phyloP scores from a whole-genome alignment of 2,797 vertebrate genomes.

The Lemur catta region DNA sequence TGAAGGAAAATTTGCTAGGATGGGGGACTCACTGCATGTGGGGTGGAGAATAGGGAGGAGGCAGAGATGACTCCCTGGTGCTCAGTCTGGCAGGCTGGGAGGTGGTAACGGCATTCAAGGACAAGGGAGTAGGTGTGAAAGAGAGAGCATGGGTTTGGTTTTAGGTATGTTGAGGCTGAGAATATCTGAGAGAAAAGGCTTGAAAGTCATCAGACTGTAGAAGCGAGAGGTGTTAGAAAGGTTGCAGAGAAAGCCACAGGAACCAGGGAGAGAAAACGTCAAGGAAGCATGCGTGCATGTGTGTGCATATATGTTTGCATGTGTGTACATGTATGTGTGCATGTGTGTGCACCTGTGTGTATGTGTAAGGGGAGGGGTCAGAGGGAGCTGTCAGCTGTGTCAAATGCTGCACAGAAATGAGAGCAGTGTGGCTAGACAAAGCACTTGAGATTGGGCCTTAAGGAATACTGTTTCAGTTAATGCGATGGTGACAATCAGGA shows the following conservation, averaged over 20 bases:
- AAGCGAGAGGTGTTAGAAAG: not conserved
- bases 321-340: no score
- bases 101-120: not conserved
- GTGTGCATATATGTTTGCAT: no score
- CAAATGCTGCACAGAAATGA: not conserved
- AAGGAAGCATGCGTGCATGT: not conserved
- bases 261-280: not conserved
- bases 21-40: not conserved
- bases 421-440: not conserved
- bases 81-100: not conserved
- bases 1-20: not conserved
- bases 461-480: constrained; percentile 1
- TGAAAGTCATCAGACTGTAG: not conserved
- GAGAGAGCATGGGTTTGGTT: not conserved
- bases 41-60: not conserved
- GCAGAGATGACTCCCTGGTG: not conserved
- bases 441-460: not conserved
- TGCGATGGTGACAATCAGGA: not conserved
- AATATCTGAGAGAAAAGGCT: not conserved
- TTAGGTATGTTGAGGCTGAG: not conserved
- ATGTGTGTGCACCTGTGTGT: not conserved
- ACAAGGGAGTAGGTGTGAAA: not conserved
- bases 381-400: not conserved
- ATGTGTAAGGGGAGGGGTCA: no score
- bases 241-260: not conserved